phyloP scores from a whole-genome alignment of 2,888 invertebrate species.

The Venusia cambrica region DNA sequence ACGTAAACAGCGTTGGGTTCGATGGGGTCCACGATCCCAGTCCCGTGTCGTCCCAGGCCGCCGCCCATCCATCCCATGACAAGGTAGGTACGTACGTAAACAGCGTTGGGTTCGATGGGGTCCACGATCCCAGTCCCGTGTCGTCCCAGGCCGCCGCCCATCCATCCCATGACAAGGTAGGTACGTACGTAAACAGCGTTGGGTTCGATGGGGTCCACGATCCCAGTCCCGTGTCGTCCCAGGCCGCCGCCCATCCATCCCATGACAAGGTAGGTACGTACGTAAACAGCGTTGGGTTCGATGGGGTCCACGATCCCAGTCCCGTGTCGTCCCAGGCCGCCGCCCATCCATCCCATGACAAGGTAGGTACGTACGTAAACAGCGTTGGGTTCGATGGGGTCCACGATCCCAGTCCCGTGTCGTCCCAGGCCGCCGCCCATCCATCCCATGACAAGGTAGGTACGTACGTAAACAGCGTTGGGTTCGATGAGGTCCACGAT shows the following conservation, averaged over 20 bases:
- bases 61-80: too few species aligned
- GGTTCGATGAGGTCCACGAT: constrained; percentile 80
- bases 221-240: constrained; percentile 81
- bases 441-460: too few species aligned
- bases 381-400: constrained; percentile 71
- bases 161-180: too few species aligned
- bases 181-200: constrained; percentile 45
- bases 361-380: constrained; percentile 43
- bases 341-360: too few species aligned
- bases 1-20: constrained; percentile 50
- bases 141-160: too few species aligned
- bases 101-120: constrained; percentile 66
- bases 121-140: constrained; percentile 82
- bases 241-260: too few species aligned
- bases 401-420: constrained; percentile 81
- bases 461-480: constrained; percentile 44
- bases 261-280: too few species aligned
- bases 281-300: constrained; percentile 47
- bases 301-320: constrained; percentile 83
- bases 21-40: constrained; percentile 83
- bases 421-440: too few species aligned
- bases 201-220: constrained; percentile 78
- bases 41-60: too few species aligned
- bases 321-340: too few species aligned
- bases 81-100: constrained; percentile 44